Base-by-base conservation (phyloP, 2,888 invertebrate genomes). In the Apodemia mormo region DNA sequence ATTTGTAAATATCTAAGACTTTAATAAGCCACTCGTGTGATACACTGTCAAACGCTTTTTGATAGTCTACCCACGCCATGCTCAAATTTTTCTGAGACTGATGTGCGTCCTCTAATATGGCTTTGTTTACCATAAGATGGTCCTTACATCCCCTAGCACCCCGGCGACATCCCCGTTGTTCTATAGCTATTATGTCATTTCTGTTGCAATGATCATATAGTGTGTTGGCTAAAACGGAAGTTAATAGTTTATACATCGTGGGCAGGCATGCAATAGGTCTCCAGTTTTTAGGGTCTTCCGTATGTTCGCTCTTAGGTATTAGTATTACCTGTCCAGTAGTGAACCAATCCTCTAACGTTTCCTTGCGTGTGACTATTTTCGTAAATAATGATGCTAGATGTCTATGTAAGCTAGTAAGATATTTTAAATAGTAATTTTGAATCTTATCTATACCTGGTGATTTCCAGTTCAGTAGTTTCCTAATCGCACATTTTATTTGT, bases 221-320 rank as follows among this genome's bases (percentile, higher is more conserved):
- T 56, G 52, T 29, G 61, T 71, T 65, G 1, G 66, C 30, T 65
- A 73, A 22, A 7, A 71, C n/a, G 5, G 73, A 70, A 1, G 68
- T 71, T n/a, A 73, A 14, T 22, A 72, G 12, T 56, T 71, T 71
- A 49, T 73, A 70, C 68, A 71, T 73, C 4, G 70, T 73, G 10
- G 73, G 71, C 22, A 73, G 40, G 29, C 71, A 73, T 10, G 73
- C 70, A 29, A 70, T 71, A 9, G 68, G 73, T 52, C 52, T 80
- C 78, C 83, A 85, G 87, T 83, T 22, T 40, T 9, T 40, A 10
- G 65, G 40, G 8, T 67, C 67, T 33, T 30, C 30, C 4, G 10
- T 67, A 29, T 54, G 29, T 7, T 43, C 12, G 8, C 2, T 66
- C 33, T 65, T 65, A 10, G 65, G 40, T n/a, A 37, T 65, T 10